phyloP scores from a whole-genome alignment of 1,140 invertebrate genomes.

The Ridgeia piscesae region DNA sequence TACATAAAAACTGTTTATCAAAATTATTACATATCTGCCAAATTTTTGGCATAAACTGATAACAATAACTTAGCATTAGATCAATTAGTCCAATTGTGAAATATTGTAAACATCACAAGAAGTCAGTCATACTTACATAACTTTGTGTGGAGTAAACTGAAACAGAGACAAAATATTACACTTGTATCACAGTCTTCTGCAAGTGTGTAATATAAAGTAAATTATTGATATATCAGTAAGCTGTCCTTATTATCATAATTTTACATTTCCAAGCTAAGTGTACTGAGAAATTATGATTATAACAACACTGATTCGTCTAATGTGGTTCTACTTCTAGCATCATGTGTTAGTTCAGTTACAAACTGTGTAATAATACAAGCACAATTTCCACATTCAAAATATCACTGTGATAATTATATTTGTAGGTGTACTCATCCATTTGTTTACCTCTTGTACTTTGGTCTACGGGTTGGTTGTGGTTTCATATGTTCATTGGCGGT shows the following conservation, averaged over 20 bases:
- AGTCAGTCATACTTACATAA: slow-evolving; percentile 23
- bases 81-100: too few relatives aligned
- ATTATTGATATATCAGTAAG: not conserved
- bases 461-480: not conserved
- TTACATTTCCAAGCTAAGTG: too few relatives aligned
- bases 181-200: too few relatives aligned
- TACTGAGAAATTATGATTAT: too few relatives aligned
- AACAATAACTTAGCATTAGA: too few relatives aligned
- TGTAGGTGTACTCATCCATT: slow-evolving; percentile 2
- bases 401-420: not conserved
- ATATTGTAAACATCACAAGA: not conserved
- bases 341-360: too few relatives aligned
- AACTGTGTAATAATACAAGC: not conserved
- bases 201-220: slow-evolving; percentile 7
- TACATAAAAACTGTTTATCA: too few relatives aligned
- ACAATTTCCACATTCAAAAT: not conserved
- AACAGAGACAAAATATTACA: slow-evolving; percentile 22
- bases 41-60: too few relatives aligned
- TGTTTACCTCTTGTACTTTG: not conserved
- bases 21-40: too few relatives aligned
- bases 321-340: too few relatives aligned
- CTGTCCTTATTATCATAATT: not conserved
- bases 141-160: slow-evolving; percentile 29
- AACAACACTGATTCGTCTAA: too few relatives aligned
- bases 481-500: not conserved